Conservation (phyloP, 2,797 vertebrate genomes). For the Sebastes vulpes region DNA sequence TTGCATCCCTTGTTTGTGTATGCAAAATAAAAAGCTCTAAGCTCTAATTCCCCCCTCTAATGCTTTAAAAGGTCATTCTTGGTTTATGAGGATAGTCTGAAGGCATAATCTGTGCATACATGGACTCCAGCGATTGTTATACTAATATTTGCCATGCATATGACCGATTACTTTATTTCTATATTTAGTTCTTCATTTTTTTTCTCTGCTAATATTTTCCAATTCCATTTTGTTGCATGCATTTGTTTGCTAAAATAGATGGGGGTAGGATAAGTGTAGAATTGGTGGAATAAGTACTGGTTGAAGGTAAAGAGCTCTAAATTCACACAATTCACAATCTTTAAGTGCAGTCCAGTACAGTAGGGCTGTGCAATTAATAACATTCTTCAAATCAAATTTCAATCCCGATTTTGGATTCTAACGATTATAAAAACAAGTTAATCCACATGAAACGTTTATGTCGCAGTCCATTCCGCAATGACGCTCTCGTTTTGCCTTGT, state of each 20-base stretch:
- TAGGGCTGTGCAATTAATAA: too few relatives aligned
- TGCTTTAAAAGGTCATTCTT: conserved; percentile 72
- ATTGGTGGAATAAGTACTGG: not conserved
- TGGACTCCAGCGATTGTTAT: not conserved
- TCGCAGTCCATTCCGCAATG: too few relatives aligned
- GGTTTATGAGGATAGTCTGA: conserved; percentile 36
- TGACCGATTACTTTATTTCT: not conserved
- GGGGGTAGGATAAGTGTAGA: not conserved
- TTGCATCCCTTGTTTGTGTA: conserved; percentile 72
- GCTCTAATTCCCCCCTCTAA: conserved; percentile 59
- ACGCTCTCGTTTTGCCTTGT: too few relatives aligned
- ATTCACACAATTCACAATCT: not conserved
- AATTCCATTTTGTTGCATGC: not conserved
- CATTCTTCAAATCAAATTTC: too few relatives aligned
- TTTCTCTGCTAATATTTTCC: not conserved
- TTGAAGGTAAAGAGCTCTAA: not conserved
- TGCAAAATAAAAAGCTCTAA: conserved; percentile 70
- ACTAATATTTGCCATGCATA: conserved; percentile 18
- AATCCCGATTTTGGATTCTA: too few relatives aligned
- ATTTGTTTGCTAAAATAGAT: not conserved
- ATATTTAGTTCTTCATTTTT: not conserved
- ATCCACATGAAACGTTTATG: too few relatives aligned
- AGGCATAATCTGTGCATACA: conserved; percentile 24
- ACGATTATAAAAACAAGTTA: too few relatives aligned
- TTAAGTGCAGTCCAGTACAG: not conserved